These are phyloP conservation scores for Prionace glauca DNA, from an alignment of 2,797 vertebrate species.

Conservation along the genomic window DNA sequence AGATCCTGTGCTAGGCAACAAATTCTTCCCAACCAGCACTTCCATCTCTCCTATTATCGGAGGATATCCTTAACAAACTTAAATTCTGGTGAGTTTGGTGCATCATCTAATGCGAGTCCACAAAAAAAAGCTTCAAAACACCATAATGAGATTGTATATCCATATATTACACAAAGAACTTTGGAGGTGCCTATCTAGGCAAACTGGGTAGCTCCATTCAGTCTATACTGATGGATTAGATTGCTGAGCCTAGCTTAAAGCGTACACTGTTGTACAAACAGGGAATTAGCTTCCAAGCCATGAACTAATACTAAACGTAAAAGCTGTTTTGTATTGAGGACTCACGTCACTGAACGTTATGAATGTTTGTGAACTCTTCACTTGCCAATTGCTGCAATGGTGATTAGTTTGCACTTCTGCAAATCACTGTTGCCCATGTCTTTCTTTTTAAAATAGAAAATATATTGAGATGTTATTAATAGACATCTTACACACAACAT, in stretches of 20 bases:
- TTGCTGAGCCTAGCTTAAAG: constrained; percentile 22
- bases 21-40: background rate
- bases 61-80: background rate
- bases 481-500: background rate
- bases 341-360: background rate
- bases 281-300: constrained; percentile 23
- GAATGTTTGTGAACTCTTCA: background rate
- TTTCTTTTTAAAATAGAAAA: background rate
- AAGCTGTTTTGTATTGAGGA: constrained; percentile 1
- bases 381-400: background rate
- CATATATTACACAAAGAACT: background rate
- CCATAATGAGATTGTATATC: background rate
- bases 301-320: background rate
- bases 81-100: background rate
- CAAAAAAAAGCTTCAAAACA: background rate
- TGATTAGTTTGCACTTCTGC: background rate
- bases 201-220: constrained; percentile 1
- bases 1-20: background rate
- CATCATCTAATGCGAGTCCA: background rate
- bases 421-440: background rate
- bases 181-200: background rate
- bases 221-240: constrained; percentile 1
- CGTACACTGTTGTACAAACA: background rate
- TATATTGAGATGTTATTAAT: background rate
- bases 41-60: background rate